phyloP scores from a whole-genome alignment of 2,113 vertebrate genomes.

The Rousettus leschenaultii region DNA sequence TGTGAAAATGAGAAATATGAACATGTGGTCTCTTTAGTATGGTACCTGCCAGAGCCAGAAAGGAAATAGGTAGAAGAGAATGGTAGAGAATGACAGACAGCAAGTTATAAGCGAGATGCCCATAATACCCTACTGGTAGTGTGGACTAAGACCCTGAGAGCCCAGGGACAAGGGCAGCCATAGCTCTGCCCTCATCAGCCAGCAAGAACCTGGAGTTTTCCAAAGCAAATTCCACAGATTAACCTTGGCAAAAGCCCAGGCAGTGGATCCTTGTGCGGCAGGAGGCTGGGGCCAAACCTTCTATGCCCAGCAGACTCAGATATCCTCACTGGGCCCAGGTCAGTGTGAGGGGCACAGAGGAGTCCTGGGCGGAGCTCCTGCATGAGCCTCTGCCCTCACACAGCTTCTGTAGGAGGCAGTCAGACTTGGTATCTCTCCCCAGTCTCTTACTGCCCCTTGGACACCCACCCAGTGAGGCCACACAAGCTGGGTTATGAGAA shows the following conservation, averaged over 20 bases:
- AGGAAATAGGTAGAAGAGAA: background rate
- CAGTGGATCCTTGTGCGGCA: background rate
- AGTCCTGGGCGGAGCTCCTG: background rate
- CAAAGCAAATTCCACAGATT: slow-evolving; percentile 52
- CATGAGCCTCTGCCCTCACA: background rate
- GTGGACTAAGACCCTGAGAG: background rate
- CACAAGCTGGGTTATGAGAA: background rate
- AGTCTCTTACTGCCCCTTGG: background rate
- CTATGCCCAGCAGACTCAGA: background rate
- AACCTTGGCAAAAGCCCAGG: slow-evolving; percentile 21
- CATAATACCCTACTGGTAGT: background rate
- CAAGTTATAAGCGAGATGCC: background rate
- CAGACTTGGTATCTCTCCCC: background rate
- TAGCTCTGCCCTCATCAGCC: background rate
- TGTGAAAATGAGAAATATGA: background rate
- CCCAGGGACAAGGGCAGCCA: background rate
- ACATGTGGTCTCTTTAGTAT: background rate
- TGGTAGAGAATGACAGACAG: background rate
- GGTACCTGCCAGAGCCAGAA: background rate
- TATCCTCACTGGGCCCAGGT: background rate
- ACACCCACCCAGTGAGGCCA: background rate
- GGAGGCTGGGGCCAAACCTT: background rate
- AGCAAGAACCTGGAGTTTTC: slow-evolving; percentile 40
- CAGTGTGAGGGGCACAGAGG: background rate
- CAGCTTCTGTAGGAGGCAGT: background rate